phyloP scores from a whole-genome alignment of 2,888 invertebrate species.

The Harmothoe impar region DNA sequence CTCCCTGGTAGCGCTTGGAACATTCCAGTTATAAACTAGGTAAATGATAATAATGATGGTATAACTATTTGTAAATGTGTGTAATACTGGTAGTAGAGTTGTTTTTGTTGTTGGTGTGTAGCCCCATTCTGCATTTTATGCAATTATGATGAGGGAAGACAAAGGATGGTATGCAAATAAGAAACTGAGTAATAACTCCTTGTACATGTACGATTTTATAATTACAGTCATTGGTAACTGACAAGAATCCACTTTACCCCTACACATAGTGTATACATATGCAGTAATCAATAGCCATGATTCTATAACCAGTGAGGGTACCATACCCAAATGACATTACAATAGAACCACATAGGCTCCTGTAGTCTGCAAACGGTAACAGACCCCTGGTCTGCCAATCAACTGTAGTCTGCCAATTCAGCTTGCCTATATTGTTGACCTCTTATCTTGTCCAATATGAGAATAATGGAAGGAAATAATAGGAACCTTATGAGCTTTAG shows the following conservation, averaged over 20 bases:
- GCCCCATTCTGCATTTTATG: slow-evolving; percentile 58
- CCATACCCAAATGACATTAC: background rate
- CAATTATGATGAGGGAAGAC: slow-evolving; percentile 33
- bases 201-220: slow-evolving; percentile 16
- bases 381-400: background rate
- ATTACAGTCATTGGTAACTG: slow-evolving; percentile 38
- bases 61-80: slow-evolving; percentile 60
- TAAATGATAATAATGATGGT: slow-evolving; percentile 42
- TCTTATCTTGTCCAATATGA: too few species aligned
- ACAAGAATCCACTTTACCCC: slow-evolving; percentile 21
- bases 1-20: slow-evolving; percentile 63
- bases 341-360: background rate
- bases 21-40: slow-evolving; percentile 58
- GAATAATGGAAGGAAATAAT: background rate
- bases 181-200: background rate
- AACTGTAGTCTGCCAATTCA: background rate
- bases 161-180: slow-evolving; percentile 33
- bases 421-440: background rate
- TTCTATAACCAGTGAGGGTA: background rate
- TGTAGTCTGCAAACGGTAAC: background rate
- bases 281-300: background rate
- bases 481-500: background rate
- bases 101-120: slow-evolving; percentile 61
- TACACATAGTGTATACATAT: slow-evolving; percentile 15
- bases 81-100: slow-evolving; percentile 59